phyloP scores from a whole-genome alignment of 1,140 invertebrate species.

The Drosophila virilis region DNA sequence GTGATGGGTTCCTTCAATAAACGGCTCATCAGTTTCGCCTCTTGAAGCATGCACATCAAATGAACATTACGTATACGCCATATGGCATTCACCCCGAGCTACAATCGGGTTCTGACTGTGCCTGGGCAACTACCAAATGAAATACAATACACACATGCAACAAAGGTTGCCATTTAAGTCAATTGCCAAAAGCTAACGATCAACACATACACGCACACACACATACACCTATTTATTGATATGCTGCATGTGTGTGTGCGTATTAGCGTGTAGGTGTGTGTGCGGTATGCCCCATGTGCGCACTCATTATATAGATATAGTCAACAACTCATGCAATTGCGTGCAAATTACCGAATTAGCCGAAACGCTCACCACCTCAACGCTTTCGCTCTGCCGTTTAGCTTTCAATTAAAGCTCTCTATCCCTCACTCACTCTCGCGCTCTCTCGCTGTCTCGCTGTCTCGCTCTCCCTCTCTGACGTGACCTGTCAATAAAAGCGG shows the following conservation, averaged over 20 bases:
- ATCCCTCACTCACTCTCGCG: background rate
- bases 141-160: slow-evolving; percentile 59
- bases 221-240: slow-evolving; percentile 10
- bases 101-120: background rate
- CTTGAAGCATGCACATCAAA: slow-evolving; percentile 75
- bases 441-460: background rate
- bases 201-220: slow-evolving; percentile 37
- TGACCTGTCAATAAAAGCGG: slow-evolving; percentile 65
- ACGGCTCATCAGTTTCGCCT: slow-evolving; percentile 56
- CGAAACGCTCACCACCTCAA: slow-evolving; percentile 71
- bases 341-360: slow-evolving; percentile 81
- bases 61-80: slow-evolving; percentile 78
- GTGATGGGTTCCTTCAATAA: slow-evolving; percentile 46
- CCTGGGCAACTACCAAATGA: slow-evolving; percentile 14
- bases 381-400: slow-evolving; percentile 70
- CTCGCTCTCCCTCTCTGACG: background rate
- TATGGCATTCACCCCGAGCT: slow-evolving; percentile 35
- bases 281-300: slow-evolving; percentile 32
- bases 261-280: slow-evolving; percentile 7
- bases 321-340: slow-evolving; percentile 82
- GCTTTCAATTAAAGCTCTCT: slow-evolving; percentile 74
- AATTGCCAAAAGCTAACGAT: slow-evolving; percentile 78
- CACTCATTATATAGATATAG: slow-evolving; percentile 75
- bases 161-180: slow-evolving; percentile 79
- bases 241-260: slow-evolving; percentile 14